Evolutionary conservation across 2,888 invertebrate species (phyloP).

Genomic region (Cantharis rufa): DNA sequence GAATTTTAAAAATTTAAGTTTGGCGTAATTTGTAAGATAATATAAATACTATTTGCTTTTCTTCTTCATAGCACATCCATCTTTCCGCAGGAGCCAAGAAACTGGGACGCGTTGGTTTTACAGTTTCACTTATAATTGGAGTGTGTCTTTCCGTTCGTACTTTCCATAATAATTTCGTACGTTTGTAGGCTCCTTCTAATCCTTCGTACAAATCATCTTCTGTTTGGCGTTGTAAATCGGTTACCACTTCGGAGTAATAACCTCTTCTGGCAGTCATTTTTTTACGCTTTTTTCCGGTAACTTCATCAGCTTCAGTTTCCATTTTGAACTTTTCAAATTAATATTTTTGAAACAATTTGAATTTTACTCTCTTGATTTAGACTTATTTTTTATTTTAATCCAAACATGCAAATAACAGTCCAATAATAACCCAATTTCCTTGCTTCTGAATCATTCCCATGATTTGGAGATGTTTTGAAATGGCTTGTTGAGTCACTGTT

Average conservation of each 20-base stretch:
- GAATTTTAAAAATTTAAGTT: constrained; percentile 9
- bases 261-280: constrained; percentile 50
- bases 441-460: no score
- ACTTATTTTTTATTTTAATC: background rate
- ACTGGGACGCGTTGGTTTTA: constrained; percentile 56
- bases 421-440: no score
- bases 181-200: constrained; percentile 54
- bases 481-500: no score
- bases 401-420: no score
- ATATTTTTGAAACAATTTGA: constrained; percentile 1
- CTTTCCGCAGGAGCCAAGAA: constrained; percentile 65
- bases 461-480: no score
- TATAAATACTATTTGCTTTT: constrained; percentile 57
- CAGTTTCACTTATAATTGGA: constrained; percentile 57
- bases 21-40: background rate
- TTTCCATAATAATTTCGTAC: constrained; percentile 57
- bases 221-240: constrained; percentile 55
- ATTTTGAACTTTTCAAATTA: background rate
- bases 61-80: constrained; percentile 67
- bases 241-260: constrained; percentile 66
- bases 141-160: constrained; percentile 63
- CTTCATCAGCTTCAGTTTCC: background rate
- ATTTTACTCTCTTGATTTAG: background rate
- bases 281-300: constrained; percentile 1
- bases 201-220: constrained; percentile 26